Percentiles rank a stretch among this genome's conserved stretches.
These are phyloP conservation scores for Lycodopsis pacificus DNA, from an alignment of 2,797 vertebrate genomes.

Conservation along the genomic window DNA sequence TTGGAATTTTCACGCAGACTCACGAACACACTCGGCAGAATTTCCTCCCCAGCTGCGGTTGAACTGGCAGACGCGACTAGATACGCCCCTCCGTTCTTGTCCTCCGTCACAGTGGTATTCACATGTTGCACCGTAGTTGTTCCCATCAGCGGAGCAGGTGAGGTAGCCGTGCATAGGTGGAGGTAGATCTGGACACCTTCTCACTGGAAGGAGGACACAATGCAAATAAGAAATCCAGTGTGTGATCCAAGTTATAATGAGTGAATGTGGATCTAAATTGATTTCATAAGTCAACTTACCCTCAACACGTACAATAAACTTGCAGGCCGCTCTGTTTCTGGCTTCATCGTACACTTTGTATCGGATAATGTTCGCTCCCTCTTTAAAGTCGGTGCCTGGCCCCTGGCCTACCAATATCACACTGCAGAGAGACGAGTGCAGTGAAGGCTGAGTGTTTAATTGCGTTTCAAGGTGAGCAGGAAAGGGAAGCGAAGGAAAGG, in stretches of 20 bases:
- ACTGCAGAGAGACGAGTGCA: constrained; percentile 72
- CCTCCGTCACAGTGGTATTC: constrained; percentile 92
- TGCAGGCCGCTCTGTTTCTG: constrained; percentile 95
- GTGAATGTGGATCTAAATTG: neutral
- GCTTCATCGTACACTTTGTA: constrained; percentile 94
- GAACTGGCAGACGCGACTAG: constrained; percentile 89
- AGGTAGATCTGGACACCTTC: constrained; percentile 87
- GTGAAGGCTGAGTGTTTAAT: neutral
- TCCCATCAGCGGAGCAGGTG: constrained; percentile 89
- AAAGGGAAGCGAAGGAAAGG: neutral
- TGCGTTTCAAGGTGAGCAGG: constrained; percentile 8
- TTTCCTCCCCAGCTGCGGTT: constrained; percentile 89
- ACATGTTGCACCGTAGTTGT: constrained; percentile 93
- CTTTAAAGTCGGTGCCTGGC: constrained; percentile 89
- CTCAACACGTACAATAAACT: constrained; percentile 92
- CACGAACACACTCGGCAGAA: constrained; percentile 84
- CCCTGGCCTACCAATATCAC: constrained; percentile 88
- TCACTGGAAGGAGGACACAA: constrained; percentile 70
- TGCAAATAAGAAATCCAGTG: neutral
- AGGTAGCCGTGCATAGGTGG: constrained; percentile 90
- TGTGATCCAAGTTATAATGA: neutral
- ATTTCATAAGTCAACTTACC: constrained; percentile 79
- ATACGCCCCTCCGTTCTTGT: constrained; percentile 86
- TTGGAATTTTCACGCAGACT: constrained; percentile 44
- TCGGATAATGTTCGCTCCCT: constrained; percentile 90